Evolutionary conservation across 2,888 invertebrate species (phyloP), one percentile per base, ranked within the genome.

Genomic region (Nemoura dubitans): DNA sequence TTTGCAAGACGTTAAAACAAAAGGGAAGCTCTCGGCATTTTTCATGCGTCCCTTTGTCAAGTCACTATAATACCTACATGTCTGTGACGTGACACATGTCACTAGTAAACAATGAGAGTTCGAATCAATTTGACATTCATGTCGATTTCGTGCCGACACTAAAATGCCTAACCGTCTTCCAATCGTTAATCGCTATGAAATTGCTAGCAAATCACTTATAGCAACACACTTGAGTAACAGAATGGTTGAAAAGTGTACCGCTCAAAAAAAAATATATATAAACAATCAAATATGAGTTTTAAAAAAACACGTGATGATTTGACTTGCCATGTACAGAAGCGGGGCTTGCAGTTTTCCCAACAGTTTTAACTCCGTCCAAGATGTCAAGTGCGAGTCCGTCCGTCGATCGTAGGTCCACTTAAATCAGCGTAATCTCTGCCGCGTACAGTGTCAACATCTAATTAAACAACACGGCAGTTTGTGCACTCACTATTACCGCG

Each of bases 381-480:
- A 21, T 2, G 14, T 21, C 59, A 21, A 59, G 21, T 59, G 59
- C 59, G 14, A 59, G 59, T 21, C 21, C 10, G 59, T 21, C 59
- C 59, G 59, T 21, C 21, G 59, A 16, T 21, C 6, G 10, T 21
- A 7, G 59, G 59, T 21, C 59, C 59, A 59, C 59, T 59, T 59
- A 59, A 21, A 59, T 59, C 59, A 14, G 21, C 14, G 59, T 59
- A 59, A 21, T 59, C 14, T 21, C 59, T 59, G 59, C 59, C 59
- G 59, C 59, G 59, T 59, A 59, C 59, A 21, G 59, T 59, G 59
- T 59, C 59, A 59, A 59, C 59, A 59, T 59, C 59, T 59, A 59
- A 59, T 59, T 59, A 59, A 59, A 59, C 36, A 6, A 36, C 59
- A 59, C 59, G 21, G 16, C 14, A 21, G 21, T 1, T 59, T 59